Evolutionary conservation across 1,140 invertebrate species (phyloP).

Genomic region (Delia radicum): DNA sequence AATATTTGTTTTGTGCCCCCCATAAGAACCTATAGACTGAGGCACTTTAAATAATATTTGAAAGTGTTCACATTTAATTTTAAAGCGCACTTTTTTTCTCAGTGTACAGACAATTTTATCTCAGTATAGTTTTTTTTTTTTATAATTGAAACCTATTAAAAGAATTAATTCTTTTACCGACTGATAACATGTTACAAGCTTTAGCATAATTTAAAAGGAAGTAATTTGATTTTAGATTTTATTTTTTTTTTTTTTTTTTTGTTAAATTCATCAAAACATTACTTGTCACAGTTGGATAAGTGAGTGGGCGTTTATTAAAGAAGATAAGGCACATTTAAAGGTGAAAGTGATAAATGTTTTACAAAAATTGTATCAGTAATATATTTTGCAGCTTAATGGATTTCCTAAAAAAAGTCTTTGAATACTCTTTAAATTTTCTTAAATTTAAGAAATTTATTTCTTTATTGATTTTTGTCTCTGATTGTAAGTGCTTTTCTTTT

Average conservation of each 20-base stretch:
- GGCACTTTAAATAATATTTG: too few relatives aligned
- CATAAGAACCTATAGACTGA: too few relatives aligned
- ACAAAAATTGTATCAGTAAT: background rate
- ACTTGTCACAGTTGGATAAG: conserved; percentile 8
- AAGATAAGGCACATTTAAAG: conserved; percentile 12
- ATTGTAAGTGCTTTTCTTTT: background rate
- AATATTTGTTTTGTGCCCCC: too few relatives aligned
- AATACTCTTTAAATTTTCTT: background rate
- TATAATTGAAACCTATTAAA: too few relatives aligned
- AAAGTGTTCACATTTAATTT: too few relatives aligned
- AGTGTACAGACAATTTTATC: too few relatives aligned
- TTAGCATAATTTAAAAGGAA: conserved; percentile 1
- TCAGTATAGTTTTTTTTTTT: too few relatives aligned
- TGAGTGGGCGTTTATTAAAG: conserved; percentile 18
- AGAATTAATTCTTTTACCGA: too few relatives aligned
- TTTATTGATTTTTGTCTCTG: conserved; percentile 14
- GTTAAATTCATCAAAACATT: background rate
- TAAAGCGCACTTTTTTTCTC: too few relatives aligned
- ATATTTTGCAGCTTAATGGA: background rate
- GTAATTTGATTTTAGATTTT: conserved; percentile 27
- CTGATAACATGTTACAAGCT: too few relatives aligned
- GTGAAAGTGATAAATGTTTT: conserved; percentile 26
- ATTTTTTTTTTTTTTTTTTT: background rate
- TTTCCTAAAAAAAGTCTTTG: background rate
- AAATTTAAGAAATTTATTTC: background rate